Percentiles rank a stretch among this genome's conserved stretches.
These are phyloP conservation scores for Mesorhabditis spiculigera DNA, from an alignment of 2,888 invertebrate species.

Conservation along the genomic window DNA sequence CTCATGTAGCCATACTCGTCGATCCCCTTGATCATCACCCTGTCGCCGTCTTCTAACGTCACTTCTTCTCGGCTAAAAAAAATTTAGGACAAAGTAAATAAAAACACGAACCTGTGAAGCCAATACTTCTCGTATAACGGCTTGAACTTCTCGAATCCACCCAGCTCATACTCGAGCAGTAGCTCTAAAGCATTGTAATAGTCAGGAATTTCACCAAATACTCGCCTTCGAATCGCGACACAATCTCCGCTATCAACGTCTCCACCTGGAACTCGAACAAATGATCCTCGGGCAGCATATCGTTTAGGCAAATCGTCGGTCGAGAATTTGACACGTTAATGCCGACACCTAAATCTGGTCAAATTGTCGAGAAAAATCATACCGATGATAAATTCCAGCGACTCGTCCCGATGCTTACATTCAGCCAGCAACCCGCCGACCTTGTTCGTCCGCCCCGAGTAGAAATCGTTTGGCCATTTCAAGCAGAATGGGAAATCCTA, in stretches of 20 bases:
- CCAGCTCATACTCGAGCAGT: conserved; percentile 67
- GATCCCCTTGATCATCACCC: conserved; percentile 75
- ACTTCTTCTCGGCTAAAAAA: conserved; percentile 69
- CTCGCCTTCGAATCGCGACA: conserved; percentile 53
- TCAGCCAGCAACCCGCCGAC: conserved; percentile 79
- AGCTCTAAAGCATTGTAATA: conserved; percentile 66
- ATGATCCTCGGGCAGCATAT: conserved; percentile 68
- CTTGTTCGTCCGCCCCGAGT: conserved; percentile 75
- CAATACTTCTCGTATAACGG: conserved; percentile 82
- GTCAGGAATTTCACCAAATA: conserved; percentile 62
- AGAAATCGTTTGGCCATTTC: conserved; percentile 98
- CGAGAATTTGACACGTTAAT: conserved; percentile 80
- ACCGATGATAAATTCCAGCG: conserved; percentile 14
- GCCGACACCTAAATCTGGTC: conserved; percentile 70
- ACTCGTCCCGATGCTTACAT: conserved; percentile 20
- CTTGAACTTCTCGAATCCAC: conserved; percentile 68
- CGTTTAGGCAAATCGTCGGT: conserved; percentile 84
- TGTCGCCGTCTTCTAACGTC: conserved; percentile 54
- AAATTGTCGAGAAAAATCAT: conserved; percentile 10
- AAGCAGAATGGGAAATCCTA: conserved; percentile 67
- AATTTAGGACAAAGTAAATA: conserved; percentile 2
- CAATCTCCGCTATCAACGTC: conserved; percentile 45
- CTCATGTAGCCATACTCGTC: conserved; percentile 82
- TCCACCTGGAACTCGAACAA: conserved; percentile 37
- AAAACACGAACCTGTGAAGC: conserved; percentile 76